Base-by-base conservation (phyloP, 1,140 invertebrate species). In the Andrena cerasifolii region DNA sequence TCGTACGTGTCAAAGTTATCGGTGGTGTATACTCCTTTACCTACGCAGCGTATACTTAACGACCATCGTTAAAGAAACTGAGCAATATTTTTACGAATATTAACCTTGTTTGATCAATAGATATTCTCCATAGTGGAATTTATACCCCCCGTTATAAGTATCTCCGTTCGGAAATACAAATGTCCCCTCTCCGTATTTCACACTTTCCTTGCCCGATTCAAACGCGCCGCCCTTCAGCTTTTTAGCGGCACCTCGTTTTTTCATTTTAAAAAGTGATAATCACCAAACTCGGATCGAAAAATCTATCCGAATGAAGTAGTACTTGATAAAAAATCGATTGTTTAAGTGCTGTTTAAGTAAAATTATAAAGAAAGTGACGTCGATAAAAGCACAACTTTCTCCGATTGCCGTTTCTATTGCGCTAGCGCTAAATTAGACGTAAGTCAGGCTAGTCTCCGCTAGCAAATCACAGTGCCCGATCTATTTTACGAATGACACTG, bases 121-220 rank as follows among this genome's bases (percentile, higher is more conserved):
- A 43, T 70, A 45, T 31, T 51, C 47, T 18, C 59, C 67, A 40
- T 77, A 45, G 16, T 78, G 16, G 14, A 80, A 10, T 56, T 61
- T 61, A 45, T 85, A 88, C 63, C 61, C 78, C 51, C 86, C 87
- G 0, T 78, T 62, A 31, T 88, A 89, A 2, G 10, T 74, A 45
- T 88, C 87, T 3, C 82, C 85, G 28, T 88, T 89, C 7, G 28
- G 0, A 58, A 86, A 88, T 26, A 68, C 63, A 26, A 89, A 88
- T 33, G 54, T 82, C 31, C 56, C 76, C 0, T 12, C 7, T 1
- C 26, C 72, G 3, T 40, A 24, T 67, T 26, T 21, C 8, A 51
- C 1, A 31, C 53, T 81, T 31, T 8, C 1, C 24, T 31, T 12
- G 43, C 26, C 3, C 12, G 10, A 26, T 8, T 43, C 14, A 2